These are phyloP conservation scores for Tinamus major DNA, from an alignment of 2,797 vertebrate genomes.

Conservation along the genomic window DNA sequence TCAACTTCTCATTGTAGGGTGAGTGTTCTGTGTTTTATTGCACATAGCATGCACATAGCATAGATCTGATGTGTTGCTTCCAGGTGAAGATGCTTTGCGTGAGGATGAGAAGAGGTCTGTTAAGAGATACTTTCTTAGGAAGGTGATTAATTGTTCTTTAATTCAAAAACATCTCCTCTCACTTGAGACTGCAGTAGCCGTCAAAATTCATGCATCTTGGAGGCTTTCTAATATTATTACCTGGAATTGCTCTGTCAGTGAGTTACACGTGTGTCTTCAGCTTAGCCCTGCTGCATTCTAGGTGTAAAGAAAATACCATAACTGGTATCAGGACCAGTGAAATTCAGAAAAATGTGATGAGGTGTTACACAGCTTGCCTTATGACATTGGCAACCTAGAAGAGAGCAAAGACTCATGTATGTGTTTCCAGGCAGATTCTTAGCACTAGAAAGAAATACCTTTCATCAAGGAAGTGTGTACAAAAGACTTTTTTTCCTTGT, in stretches of 20 bases:
- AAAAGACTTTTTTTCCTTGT: neutral
- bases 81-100: neutral
- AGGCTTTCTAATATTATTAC: neutral
- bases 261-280: neutral
- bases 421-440: neutral
- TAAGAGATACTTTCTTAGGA: neutral
- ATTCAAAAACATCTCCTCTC: neutral
- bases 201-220: neutral
- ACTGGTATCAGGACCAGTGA: neutral
- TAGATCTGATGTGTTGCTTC: neutral
- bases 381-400: neutral
- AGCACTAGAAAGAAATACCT: neutral
- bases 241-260: neutral
- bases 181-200: neutral
- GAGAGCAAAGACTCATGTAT: fast-evolving
- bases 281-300: neutral
- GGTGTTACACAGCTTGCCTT: neutral
- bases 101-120: neutral
- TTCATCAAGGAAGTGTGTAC: neutral
- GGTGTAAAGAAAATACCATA: neutral
- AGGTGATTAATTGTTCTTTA: neutral
- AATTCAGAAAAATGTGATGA: neutral
- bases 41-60: neutral
- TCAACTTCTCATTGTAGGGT: neutral
- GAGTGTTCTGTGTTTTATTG: neutral